Evolutionary conservation across 2,113 vertebrate species (phyloP).

Genomic region (human (Homo sapiens)): DNA sequence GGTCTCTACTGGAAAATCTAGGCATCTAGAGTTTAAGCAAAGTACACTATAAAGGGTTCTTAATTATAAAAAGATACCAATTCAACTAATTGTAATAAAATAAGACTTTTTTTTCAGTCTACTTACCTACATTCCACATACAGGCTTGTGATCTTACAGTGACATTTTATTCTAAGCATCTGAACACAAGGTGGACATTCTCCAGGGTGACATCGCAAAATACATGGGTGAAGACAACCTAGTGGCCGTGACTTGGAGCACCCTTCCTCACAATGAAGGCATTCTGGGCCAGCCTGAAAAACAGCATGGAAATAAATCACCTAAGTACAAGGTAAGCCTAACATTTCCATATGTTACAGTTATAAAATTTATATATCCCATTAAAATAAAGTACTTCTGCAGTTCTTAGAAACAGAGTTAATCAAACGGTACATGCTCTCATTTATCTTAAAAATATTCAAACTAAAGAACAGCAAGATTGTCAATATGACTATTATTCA

Average conservation of each 20-base stretch:
- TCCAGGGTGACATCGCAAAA: conserved; percentile 88
- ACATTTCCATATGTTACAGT: background rate
- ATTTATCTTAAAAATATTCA: conserved; percentile 26
- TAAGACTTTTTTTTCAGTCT: background rate
- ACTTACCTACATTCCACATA: conserved; percentile 92
- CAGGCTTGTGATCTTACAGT: conserved; percentile 89
- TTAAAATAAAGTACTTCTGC: conserved; percentile 10
- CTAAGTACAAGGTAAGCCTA: background rate
- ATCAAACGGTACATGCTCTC: background rate
- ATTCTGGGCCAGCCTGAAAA: conserved; percentile 88
- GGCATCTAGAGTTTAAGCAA: background rate
- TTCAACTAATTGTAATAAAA: background rate
- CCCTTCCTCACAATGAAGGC: conserved; percentile 88
- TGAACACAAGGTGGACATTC: conserved; percentile 88
- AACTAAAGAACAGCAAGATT: conserved; percentile 1
- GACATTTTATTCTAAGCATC: conserved; percentile 91
- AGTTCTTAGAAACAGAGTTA: conserved; percentile 10
- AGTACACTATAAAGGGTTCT: background rate
- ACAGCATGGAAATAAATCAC: conserved; percentile 48
- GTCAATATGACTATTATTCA: background rate
- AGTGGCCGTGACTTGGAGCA: conserved; percentile 86
- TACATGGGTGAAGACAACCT: conserved; percentile 90
- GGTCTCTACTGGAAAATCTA: background rate
- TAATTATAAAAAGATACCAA: background rate
- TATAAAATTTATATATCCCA: background rate